phyloP scores from a whole-genome alignment of 2,888 invertebrate species.

The Steinernema carpocapsae region DNA sequence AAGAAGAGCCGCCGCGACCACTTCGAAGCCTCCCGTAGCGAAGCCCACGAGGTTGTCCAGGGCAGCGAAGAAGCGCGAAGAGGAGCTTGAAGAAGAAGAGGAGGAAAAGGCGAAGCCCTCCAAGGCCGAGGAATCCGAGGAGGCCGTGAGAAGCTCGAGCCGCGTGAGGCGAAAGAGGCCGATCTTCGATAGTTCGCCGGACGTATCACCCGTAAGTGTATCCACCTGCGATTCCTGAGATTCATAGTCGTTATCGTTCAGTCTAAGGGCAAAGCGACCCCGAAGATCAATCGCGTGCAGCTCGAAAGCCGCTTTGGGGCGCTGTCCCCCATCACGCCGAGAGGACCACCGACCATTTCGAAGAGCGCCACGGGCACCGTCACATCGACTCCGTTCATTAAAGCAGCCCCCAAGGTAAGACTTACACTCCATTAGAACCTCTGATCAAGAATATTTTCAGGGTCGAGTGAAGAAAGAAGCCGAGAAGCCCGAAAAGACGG shows the following conservation, averaged over 20 bases:
- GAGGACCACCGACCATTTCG: neutral
- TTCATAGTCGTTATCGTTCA: neutral
- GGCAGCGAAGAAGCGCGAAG: neutral
- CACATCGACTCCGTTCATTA: neutral
- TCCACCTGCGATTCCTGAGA: neutral
- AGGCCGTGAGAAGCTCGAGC: neutral
- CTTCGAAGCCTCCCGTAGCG: too few relatives aligned
- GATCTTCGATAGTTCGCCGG: constrained; percentile 13
- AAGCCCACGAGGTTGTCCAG: neutral
- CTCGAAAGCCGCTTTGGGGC: neutral
- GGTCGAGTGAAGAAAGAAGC: neutral
- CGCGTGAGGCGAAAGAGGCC: neutral
- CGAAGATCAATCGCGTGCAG: neutral
- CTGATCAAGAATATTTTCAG: neutral
- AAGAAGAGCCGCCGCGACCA: neutral
- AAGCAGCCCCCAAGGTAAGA: neutral
- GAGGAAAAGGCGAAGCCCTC: neutral
- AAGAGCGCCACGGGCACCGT: neutral
- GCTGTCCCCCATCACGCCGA: neutral
- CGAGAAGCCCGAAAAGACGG: neutral
- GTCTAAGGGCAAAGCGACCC: neutral
- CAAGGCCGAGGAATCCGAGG: neutral
- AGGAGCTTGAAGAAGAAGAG: neutral
- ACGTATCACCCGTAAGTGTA: neutral
- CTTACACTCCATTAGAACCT: neutral